phyloP scores from a whole-genome alignment of 2,113 vertebrate species.

The Anoura caudifer region DNA sequence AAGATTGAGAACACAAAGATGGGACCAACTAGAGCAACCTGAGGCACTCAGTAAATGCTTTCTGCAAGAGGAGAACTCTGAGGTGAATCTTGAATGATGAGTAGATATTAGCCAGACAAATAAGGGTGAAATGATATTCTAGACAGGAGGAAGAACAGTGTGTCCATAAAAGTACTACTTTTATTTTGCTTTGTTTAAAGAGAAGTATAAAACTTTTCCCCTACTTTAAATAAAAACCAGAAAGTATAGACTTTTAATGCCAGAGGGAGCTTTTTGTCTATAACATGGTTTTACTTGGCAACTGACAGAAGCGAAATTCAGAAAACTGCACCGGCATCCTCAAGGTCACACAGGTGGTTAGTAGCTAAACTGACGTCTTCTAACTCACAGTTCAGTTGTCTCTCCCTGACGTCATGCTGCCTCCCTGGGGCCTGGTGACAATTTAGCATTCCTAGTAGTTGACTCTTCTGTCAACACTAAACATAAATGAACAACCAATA shows the following conservation, averaged over 20 bases:
- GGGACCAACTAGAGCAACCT: accelerated
- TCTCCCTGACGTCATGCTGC: neutral
- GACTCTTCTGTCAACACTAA: neutral
- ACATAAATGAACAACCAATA: neutral
- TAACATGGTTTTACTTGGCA: neutral
- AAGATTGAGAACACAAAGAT: neutral
- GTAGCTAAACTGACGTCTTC: neutral
- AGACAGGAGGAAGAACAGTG: neutral
- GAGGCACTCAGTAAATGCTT: neutral
- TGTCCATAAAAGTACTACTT: neutral
- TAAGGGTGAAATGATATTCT: neutral
- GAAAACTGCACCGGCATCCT: neutral
- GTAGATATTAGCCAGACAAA: neutral
- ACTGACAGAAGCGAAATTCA: neutral
- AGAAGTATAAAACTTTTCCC: neutral
- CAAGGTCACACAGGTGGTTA: neutral
- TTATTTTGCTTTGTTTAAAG: constrained; percentile 12
- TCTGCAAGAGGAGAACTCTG: neutral
- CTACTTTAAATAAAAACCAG: neutral
- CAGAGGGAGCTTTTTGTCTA: neutral
- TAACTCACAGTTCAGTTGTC: neutral
- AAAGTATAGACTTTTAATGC: neutral
- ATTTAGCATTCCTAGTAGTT: neutral
- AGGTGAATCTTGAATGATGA: neutral
- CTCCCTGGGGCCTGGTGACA: neutral